Base-by-base conservation (phyloP, 2,113 vertebrate genomes). In the Trematomus loennbergii region DNA sequence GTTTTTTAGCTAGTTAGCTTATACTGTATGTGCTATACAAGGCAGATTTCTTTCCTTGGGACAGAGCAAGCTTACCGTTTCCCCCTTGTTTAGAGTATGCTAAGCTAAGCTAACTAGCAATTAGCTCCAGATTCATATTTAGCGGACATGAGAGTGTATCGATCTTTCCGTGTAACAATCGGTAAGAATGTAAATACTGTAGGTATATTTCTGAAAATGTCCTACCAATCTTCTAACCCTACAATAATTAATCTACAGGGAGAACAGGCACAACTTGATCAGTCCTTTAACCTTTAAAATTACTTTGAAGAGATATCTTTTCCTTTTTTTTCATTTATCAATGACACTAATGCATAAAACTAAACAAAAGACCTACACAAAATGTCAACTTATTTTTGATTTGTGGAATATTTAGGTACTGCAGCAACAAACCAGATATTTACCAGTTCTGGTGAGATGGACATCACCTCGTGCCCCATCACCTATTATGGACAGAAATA, bases 401-500 rank as follows among this genome's bases (percentile, higher is more conserved):
- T 36, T 45, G 7, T 78, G 45, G 12, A 74, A 9, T 58, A 1
- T 33, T 76, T 59, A 87, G 89, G 61, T 18, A 10, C 80, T 25
- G 65, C 57, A 43, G 57, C 78, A 45, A 36, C 15, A 50, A 70
- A 43, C 33, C 75, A 81, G 33, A 29, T 20, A 20, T 91, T 91
- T 5, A 78, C 36, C 43, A 75, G 15, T 5, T 81, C 75, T 70
- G 85, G 74, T 4, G 85, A 86, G 75, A 84, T 89, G 61, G 58
- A 87, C 75, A 83, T 91, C 57, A 52, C 54, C 2, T 63, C 72
- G 0, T 90, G 87, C 13, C 89, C 84, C 29, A 91, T 91, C 61
- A 85, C 80, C 17, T 89, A 82, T 20, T 91, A 78, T 18, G 85
- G 85, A 64, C 63, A 75, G 53, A 77, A n/a, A 59, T 91, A 89